Conservation (phyloP, 2,797 vertebrate species). For the Leptatherina wallacei region DNA sequence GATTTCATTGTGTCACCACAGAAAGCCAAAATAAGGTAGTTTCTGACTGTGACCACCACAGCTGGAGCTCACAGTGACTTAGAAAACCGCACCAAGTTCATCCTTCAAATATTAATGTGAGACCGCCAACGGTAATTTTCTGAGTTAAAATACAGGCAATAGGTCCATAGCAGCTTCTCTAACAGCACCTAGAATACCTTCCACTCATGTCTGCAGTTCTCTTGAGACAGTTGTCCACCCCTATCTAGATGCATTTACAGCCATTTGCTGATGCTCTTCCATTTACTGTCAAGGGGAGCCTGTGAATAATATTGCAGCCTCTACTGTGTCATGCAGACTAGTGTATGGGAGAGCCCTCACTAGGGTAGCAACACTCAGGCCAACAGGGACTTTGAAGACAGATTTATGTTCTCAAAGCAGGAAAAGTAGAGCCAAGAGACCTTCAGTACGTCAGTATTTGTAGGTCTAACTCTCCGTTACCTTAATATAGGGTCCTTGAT, state of each 20-base stretch:
- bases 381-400: conserved; percentile 20
- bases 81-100: conserved; percentile 44
- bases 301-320: conserved; percentile 16
- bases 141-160: conserved; percentile 36
- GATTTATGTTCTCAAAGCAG: conserved; percentile 30
- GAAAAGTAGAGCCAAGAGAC: conserved; percentile 11
- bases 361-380: conserved; percentile 5
- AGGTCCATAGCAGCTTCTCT: conserved; percentile 19
- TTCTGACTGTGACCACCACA: conserved; percentile 28
- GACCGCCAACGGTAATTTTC: conserved; percentile 37
- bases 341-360: conserved; percentile 10
- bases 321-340: conserved; percentile 20
- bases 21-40: conserved; percentile 2
- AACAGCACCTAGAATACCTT: conserved; percentile 49
- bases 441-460: conserved; percentile 15
- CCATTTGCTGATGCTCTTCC: conserved; percentile 56
- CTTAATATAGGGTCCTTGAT: neutral
- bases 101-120: conserved; percentile 55
- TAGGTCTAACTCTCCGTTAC: neutral
- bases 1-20: conserved; percentile 24
- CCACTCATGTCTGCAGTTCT: conserved; percentile 47
- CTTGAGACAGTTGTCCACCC: conserved; percentile 57
- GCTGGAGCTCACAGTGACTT: conserved; percentile 21
- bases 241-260: conserved; percentile 55
- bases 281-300: conserved; percentile 48